Base-by-base conservation (phyloP, 2,113 vertebrate species). In the Argyrosomus japonicus region DNA sequence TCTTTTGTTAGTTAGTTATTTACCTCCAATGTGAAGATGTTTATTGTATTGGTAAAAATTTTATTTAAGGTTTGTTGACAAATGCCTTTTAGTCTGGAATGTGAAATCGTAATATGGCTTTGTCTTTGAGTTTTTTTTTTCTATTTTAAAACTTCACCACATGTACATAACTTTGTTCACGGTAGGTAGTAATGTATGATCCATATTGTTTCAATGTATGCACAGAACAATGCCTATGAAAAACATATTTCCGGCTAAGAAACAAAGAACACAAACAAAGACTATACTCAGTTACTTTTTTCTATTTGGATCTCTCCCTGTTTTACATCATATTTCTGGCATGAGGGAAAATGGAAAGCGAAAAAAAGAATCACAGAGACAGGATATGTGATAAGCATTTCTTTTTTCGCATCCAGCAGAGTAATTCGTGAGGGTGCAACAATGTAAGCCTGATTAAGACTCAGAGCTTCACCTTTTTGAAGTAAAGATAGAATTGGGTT, bases 121-220 rank as follows among this genome's bases (percentile, higher is more conserved):
- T 43, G 23, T 70, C 21, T 69, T 11, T 69, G 15, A 40, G 32
- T 54, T 47, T 48, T 63, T 19, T 54, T 73, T 62, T 47, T 67
- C n/a, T 2, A 12, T 32, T 73, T 53, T 25, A 68, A 79, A 62
- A 32, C 36, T 3, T 43, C 25, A 29, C 43, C 27, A 69, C 25
- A 53, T 78, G 68, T 36, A 21, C 48, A 72, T 81, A 43, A 73
- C 60, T 79, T 58, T 63, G 63, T 77, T 53, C 45, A 68, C 53
- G 13, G 45, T 72, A 47, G 73, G 63, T 40, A 56, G 21, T 61
- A 18, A 40, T 29, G 27, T 32, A 47, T 58, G 11, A 57, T 58
- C 18, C 40, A 75, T 63, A 71, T 73, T 72, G 68, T 84, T 86
- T 72, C 18, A 56, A 65, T 82, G 69, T 72, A 57, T 79, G 73